Conservation (phyloP, 2,888 invertebrate genomes). For the Tinea pellionella region DNA sequence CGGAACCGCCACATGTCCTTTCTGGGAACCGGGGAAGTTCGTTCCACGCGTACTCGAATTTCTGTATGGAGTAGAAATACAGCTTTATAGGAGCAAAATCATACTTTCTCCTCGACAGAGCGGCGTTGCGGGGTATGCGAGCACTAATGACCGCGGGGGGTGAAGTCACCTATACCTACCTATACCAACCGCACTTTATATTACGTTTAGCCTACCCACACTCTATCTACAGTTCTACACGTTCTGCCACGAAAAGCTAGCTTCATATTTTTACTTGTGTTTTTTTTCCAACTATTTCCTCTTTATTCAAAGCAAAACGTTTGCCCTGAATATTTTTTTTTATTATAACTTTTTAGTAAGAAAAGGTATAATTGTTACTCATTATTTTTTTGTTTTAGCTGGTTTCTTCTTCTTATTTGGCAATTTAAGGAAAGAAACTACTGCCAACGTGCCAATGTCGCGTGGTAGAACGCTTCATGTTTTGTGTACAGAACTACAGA, state of each 20-base stretch:
- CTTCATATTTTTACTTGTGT: slow-evolving; percentile 11
- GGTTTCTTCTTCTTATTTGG: too few species aligned
- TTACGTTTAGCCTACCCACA: slow-evolving; percentile 67
- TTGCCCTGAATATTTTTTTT: slow-evolving; percentile 1
- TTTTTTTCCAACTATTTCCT: slow-evolving; percentile 3
- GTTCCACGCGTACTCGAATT: slow-evolving; percentile 58
- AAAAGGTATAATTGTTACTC: too few species aligned
- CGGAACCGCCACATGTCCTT: slow-evolving; percentile 55
- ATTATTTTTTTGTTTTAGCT: too few species aligned
- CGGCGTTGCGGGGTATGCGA: slow-evolving; percentile 22
- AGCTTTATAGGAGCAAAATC: slow-evolving; percentile 70
- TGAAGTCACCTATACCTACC: slow-evolving; percentile 34
- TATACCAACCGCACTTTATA: slow-evolving; percentile 67
- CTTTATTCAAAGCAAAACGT: background rate
- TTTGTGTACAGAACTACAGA: too few species aligned
- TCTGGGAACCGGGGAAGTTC: slow-evolving; percentile 57
- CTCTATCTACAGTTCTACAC: slow-evolving; percentile 21
- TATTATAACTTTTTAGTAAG: too few species aligned
- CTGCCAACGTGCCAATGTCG: too few species aligned
- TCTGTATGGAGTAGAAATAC: slow-evolving; percentile 70
- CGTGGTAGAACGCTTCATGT: too few species aligned
- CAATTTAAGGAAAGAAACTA: too few species aligned
- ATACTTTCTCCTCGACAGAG: slow-evolving; percentile 61
- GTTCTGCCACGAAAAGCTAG: slow-evolving; percentile 9
- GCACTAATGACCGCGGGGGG: slow-evolving; percentile 70